Base-by-base conservation (phyloP, 1,140 invertebrate genomes). In the Drosophila tristis region DNA sequence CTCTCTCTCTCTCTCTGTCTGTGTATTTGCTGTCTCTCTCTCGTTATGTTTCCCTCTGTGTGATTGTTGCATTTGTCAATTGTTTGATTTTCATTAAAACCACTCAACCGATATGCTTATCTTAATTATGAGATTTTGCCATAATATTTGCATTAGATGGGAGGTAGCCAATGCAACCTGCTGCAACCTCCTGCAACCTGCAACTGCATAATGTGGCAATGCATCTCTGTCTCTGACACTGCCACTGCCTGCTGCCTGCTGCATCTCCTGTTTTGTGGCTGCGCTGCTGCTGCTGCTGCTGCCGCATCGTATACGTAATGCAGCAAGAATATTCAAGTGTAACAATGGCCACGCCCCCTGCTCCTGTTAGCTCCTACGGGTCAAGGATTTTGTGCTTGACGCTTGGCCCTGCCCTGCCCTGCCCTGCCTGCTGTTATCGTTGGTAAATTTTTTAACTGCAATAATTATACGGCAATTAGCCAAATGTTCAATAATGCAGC, bases 401-500 rank as follows among this genome's bases (percentile, higher is more conserved):
- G 20, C 20, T 20, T 20, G 20, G 20, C 20, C 20, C 20, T 20
- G 20, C 20, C 20, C 20, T 2, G 2, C 23, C 23, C 23, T 4
- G 50, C 23, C 3, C 3, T 25, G 23, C 23, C 23, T 4, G 23
- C 26, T 59, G 57, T 31, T 66, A 57, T 70, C 54, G 81, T 78
- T 11, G 62, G 66, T 87, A 75, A 82, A 86, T 87, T 87, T 87
- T 87, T 90, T 90, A 89, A 77, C 84, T 90, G 84, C 84, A 87
- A 87, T 87, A 87, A 87, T 87, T 87, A 87, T 89, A 85, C 80
- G 84, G 80, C 84, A 87, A 87, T 87, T 87, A 87, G 84, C 71
- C 78, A 77, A 86, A 89, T 89, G 84, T 87, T 87, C 84, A 87
- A 87, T 87, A 87, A 85, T 87, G 84, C 84, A 87, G 84, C 85